A percentile compares a stretch with the other conserved stretches of the same genome.
Conservation (phyloP, 1,140 invertebrate genomes). For the Spodoptera litura region DNA sequence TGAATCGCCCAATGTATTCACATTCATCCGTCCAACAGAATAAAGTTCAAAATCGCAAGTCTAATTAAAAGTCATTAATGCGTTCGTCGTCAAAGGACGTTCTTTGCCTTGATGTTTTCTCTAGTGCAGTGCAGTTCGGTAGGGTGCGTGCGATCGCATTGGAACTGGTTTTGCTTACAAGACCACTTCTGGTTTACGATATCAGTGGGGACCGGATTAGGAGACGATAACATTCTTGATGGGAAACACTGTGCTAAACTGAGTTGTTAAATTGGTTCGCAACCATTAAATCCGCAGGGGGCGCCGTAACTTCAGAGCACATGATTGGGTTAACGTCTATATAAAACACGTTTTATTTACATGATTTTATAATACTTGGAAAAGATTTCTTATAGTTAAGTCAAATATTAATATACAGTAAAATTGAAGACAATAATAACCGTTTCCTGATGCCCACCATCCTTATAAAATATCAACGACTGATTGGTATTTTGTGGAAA, state of each 20-base stretch:
- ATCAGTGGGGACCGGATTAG: slow-evolving; percentile 81
- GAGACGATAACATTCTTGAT: slow-evolving; percentile 77
- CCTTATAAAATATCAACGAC: too few species aligned
- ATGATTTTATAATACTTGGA: slow-evolving; percentile 49
- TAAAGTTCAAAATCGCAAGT: slow-evolving; percentile 53
- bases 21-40: neutral
- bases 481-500: neutral
- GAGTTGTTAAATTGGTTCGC: slow-evolving; percentile 73
- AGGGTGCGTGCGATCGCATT: slow-evolving; percentile 74
- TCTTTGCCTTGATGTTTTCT: slow-evolving; percentile 67
- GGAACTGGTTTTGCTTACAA: slow-evolving; percentile 77
- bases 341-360: slow-evolving; percentile 60
- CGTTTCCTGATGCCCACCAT: slow-evolving; percentile 1
- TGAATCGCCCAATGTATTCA: slow-evolving; percentile 24
- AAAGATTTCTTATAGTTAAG: slow-evolving; percentile 32
- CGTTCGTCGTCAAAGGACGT: slow-evolving; percentile 52
- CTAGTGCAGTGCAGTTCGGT: slow-evolving; percentile 64
- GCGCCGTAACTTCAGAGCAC: slow-evolving; percentile 60
- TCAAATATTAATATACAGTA: slow-evolving; percentile 27
- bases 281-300: slow-evolving; percentile 72
- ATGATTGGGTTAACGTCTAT: slow-evolving; percentile 60
- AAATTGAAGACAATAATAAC: neutral
- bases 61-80: slow-evolving; percentile 48
- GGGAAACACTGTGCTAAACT: slow-evolving; percentile 75
- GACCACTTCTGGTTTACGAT: slow-evolving; percentile 82